phyloP scores from a whole-genome alignment of 2,113 vertebrate species.

The Gymnarchus niloticus region DNA sequence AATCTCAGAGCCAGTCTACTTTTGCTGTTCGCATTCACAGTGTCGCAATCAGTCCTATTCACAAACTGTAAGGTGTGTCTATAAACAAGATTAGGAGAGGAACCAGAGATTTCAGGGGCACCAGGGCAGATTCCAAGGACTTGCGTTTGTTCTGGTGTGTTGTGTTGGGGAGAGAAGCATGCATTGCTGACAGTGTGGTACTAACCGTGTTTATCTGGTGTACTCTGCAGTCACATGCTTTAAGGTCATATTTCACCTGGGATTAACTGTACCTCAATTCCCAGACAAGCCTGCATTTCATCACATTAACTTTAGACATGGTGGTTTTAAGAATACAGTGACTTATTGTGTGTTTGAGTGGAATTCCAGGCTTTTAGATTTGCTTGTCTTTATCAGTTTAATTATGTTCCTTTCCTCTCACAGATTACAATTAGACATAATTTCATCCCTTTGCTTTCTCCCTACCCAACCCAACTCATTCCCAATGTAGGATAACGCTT shows the following conservation, averaged over 20 bases:
- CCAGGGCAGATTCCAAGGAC: conserved; percentile 16
- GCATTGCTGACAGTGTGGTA: neutral
- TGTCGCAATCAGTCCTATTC: neutral
- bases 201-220: conserved; percentile 7
- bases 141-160: conserved; percentile 34
- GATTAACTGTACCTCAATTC: neutral
- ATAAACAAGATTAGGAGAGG: conserved; percentile 28
- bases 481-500: conserved; percentile 19
- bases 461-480: conserved; percentile 32
- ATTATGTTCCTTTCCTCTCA: conserved; percentile 38
- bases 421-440: conserved; percentile 28
- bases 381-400: conserved; percentile 37
- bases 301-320: neutral
- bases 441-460: conserved; percentile 34
- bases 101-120: conserved; percentile 36
- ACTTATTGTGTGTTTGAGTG: conserved; percentile 24
- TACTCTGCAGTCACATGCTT: conserved; percentile 33
- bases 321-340: neutral
- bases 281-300: neutral
- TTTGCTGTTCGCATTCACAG: neutral
- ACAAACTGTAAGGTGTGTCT: neutral
- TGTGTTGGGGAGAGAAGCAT: neutral
- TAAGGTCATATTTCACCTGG: conserved; percentile 28
- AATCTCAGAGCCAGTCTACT: neutral
- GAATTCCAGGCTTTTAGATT: conserved; percentile 38